Percentiles rank a stretch among this genome's conserved stretches.
Evolutionary conservation across 2,113 vertebrate species (phyloP).

Genomic region (Paramormyrops kingsleyae): DNA sequence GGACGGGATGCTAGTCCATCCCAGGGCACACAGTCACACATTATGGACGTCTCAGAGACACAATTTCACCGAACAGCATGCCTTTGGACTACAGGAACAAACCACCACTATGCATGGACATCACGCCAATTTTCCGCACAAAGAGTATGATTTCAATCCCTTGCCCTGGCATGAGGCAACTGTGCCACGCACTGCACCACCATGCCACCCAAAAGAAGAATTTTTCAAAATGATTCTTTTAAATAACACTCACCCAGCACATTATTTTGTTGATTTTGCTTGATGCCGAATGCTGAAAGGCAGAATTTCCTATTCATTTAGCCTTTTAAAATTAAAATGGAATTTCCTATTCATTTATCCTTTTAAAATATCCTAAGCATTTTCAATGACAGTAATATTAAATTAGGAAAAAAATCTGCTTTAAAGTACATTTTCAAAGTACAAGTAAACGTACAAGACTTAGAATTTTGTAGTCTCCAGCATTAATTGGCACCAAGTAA

Average conservation of each 20-base stretch:
- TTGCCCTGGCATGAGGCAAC: neutral
- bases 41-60: neutral
- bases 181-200: neutral
- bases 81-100: neutral
- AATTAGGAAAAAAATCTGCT: neutral
- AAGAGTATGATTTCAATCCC: neutral
- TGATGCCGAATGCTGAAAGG: neutral
- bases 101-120: neutral
- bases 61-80: neutral
- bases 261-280: neutral
- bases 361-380: neutral
- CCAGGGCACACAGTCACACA: neutral
- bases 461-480: neutral
- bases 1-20: neutral
- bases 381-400: neutral
- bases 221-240: neutral
- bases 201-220: neutral
- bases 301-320: neutral
- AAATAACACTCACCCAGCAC: neutral
- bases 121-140: neutral
- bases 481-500: neutral
- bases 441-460: neutral
- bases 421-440: neutral
- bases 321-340: neutral
- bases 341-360: neutral